Percentiles rank a stretch among this genome's conserved stretches.
Conservation (phyloP, 2,797 vertebrate genomes). For the Phrynocephalus vlangalii region DNA sequence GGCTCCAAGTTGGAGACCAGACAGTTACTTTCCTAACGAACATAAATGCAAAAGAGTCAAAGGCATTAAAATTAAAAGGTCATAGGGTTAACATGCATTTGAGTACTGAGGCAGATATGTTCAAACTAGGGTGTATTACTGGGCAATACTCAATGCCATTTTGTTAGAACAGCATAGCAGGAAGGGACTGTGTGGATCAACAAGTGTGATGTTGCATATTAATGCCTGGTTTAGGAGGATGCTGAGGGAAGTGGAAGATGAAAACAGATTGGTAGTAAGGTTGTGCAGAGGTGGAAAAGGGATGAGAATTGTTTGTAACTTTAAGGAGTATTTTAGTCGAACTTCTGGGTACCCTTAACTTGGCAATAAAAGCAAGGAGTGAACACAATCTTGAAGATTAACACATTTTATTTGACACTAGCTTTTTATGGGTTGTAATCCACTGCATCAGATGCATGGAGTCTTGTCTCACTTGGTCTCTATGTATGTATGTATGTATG, state of each 20-base stretch:
- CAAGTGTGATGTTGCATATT: too few species aligned
- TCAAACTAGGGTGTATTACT: background rate
- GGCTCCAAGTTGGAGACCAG: background rate
- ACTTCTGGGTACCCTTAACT: background rate
- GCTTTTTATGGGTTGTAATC: background rate
- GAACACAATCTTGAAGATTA: background rate
- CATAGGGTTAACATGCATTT: background rate
- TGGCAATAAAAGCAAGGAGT: background rate
- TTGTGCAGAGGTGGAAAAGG: background rate
- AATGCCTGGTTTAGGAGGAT: background rate
- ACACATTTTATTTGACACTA: background rate
- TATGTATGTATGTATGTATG: background rate
- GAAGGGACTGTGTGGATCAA: too few species aligned
- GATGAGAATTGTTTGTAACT: background rate
- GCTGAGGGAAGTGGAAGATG: background rate
- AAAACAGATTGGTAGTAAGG: background rate
- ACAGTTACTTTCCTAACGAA: background rate
- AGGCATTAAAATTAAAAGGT: background rate
- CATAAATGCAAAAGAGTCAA: background rate
- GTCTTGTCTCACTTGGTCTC: background rate
- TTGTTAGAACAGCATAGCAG: too few species aligned
- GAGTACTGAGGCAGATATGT: background rate
- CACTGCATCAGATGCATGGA: background rate
- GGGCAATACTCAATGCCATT: background rate
- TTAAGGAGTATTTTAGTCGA: background rate